Evolutionary conservation across 2,113 vertebrate species (phyloP), one percentile per base, ranked within the genome.

Genomic region (Drymodes brunneopygia): DNA sequence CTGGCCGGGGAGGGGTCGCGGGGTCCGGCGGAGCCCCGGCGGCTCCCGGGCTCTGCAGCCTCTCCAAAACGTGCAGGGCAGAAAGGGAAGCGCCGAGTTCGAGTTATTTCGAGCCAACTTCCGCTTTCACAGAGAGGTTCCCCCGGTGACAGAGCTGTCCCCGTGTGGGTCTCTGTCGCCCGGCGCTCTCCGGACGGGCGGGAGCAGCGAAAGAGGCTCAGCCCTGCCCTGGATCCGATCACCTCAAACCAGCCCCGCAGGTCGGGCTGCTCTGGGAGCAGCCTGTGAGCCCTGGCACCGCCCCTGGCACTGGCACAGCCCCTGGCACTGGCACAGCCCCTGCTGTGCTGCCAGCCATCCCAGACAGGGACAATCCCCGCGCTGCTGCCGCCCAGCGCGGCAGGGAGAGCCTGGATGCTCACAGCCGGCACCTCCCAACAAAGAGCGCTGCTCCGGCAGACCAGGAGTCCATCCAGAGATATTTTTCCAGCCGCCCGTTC

Each of bases 81-180:
- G 73, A 78, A 78, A 82, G 90, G 94, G 96, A 96, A 95, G 90
- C n/a, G 4, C 57, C 38, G 38, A 38, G 38, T 38, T 38, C 1
- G 11, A 85, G 91, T 72, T 95, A 94, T 94, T 96, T 94, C 84
- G 72, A 92, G 89, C 57, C 78, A 16, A 65, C 91, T 96, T 97
- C 95, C 96, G 94, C 89, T 70, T 69, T 38, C 36, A 42, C 3
- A 15, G 31, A 53, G 69, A 36, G 35, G 38, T 38, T 38, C 10
- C 38, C 57, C 3, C 57, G 3, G 48, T 10, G 81, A 15, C 91
- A 71, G 61, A 72, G 84, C 86, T 38, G 88, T 40, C 66, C 70
- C 73, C 2, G 2, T 0, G 3, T 0, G 4, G 51, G 24, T 18
- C 11, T 5, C 2, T 2, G 50, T 33, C 3, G 4, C 54, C 38